Base-by-base conservation (phyloP, 2,113 vertebrate genomes). In the Chinchilla lanigera region DNA sequence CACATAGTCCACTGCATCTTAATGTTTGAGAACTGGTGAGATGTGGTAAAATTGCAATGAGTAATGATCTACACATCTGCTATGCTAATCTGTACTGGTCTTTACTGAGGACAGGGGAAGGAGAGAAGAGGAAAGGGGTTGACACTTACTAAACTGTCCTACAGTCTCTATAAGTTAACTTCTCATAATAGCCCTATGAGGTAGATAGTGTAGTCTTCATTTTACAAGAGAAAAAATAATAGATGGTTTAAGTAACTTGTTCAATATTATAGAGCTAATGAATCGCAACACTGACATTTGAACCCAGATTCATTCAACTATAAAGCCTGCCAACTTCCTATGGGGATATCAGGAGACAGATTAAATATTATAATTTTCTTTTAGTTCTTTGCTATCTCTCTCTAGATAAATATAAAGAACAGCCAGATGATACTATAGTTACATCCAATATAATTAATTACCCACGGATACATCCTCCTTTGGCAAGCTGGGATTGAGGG, bases 161-260 rank as follows among this genome's bases (percentile, higher is more conserved):
- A 5, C 44, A 82, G 24, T 84, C 50, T 95, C 11, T 10, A 35
- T 77, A 91, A 44, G 16, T 80, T 96, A 95, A 92, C 56, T 86
- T 90, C 81, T 95, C 58, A 95, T 17, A 92, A 85, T 86, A 92
- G 86, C 92, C 71, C 84, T 88, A 71, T 78, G 95, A 97, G 93
- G 94, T 97, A 98, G 95, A 96, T 84, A 86, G 61, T 89, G 86
- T 85, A 19, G 95, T 90, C n/a, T 58, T 19, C 17, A 75, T 90
- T 75, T 95, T 92, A 63, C 19, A 94, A 89, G 90, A 63, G 54
- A 94, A 96, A 83, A 97, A 67, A 81, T 83, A 60, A 60, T 60
- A 60, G 58, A 96, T 26, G 94, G 58, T 73, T 90, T 90, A 96
- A 95, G 52, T 86, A 81, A 92, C 89, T 56, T 90, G 77, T 88